Base-by-base conservation (phyloP, 2,797 vertebrate species). In the Todus mexicanus region DNA sequence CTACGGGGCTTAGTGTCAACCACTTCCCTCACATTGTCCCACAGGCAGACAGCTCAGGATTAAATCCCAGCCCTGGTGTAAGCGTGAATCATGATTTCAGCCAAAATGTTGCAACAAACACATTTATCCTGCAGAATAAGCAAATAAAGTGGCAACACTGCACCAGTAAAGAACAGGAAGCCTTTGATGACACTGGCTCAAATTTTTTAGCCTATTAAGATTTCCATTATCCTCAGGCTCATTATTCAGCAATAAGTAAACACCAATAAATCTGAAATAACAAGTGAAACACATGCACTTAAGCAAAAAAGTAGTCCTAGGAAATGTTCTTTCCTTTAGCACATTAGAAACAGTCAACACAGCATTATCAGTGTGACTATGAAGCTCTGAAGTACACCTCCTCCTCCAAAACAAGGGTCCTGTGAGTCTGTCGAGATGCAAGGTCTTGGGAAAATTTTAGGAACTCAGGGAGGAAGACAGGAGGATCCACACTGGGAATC, bases 251-350 rank as follows among this genome's bases (percentile, higher is more conserved):
- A 93, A 68, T 77, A 91, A 85, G 66, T 75, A 93, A 92, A 94
- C 81, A 93, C 37, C 59, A 94, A 72, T 89, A 95, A 95, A 96
- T 90, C 81, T 94, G 78, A 92, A 94, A 93, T 94, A 94, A 89
- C 88, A 93, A 93, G 47, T 84, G 81, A 80, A 96, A 95, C 73
- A 77, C 84, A 92, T 48, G 57, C 84, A 85, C 63, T 89, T 85
- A 43, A 77, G 81, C 12, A 71, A 91, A 82, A 91, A 89, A 89
- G 37, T 38, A 92, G 93, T 91, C 87, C 84, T 77, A 83, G 69
- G 43, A 94, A 85, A 87, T 66, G 29, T 78, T 89, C 69, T 75
- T 94, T 94, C 61, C 35, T 94, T 85, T 89, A 84, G 37, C 47
- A 45, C 37, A 66, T 80, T 78, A 89, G 66, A 83, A 93, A 83